A percentile compares a stretch with the other conserved stretches of the same genome.
Evolutionary conservation across 2,888 invertebrate species (phyloP).

Genomic region (Entomobrya multifasciata): DNA sequence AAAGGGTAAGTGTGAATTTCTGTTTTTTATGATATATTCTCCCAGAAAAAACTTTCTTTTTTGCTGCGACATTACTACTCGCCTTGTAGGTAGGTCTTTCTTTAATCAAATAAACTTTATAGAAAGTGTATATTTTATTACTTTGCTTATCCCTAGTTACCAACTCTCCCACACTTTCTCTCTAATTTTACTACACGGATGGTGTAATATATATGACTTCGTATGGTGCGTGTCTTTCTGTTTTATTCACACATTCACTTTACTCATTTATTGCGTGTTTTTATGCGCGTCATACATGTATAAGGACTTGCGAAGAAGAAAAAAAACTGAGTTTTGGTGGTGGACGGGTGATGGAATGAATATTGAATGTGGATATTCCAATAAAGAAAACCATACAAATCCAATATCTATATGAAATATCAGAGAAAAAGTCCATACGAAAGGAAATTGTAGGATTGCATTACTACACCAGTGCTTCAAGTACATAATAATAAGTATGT

Average conservation of each 20-base stretch:
- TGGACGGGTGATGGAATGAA: neutral
- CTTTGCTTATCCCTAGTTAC: neutral
- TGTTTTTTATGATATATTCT: constrained; percentile 28
- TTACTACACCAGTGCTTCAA: too few species aligned
- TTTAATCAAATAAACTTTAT: constrained; percentile 26
- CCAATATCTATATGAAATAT: neutral
- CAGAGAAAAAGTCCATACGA: neutral
- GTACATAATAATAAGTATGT: neutral
- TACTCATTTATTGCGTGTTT: constrained; percentile 48
- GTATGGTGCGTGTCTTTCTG: constrained; percentile 27
- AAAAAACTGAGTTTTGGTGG: neutral
- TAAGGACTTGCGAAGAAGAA: constrained; percentile 13
- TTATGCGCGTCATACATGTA: constrained; percentile 34
- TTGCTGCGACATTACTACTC: too few species aligned
- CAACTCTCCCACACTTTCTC: neutral
- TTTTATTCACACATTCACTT: constrained; percentile 24
- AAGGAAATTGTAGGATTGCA: constrained; percentile 10
- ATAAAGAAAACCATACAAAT: constrained; percentile 8
- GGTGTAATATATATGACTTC: constrained; percentile 15
- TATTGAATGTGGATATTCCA: constrained; percentile 21
- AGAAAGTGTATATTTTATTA: constrained; percentile 21
- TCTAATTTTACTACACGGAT: neutral
- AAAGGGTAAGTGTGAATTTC: constrained; percentile 26
- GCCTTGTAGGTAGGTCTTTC: too few species aligned
- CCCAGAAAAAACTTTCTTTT: constrained; percentile 6